phyloP scores from a whole-genome alignment of 2,888 invertebrate species.

The Kryphioiulus occultus region DNA sequence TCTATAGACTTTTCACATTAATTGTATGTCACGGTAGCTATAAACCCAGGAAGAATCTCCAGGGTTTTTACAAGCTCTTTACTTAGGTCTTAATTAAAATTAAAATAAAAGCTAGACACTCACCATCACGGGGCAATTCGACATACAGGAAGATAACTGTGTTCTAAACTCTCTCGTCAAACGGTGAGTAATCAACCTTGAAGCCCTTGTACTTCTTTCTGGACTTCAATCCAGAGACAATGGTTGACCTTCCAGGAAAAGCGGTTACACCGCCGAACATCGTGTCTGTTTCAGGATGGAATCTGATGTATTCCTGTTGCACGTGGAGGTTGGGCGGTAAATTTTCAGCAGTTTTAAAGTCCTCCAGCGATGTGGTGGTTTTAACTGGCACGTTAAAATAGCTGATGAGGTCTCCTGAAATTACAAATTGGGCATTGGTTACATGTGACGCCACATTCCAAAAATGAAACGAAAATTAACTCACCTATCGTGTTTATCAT shows the following conservation, averaged over 20 bases:
- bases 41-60: too few species aligned
- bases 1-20: too few species aligned
- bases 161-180: neutral
- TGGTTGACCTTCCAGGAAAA: conserved; percentile 82
- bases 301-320: conserved; percentile 79
- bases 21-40: too few species aligned
- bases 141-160: too few species aligned
- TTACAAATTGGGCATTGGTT: conserved; percentile 56
- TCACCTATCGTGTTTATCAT: conserved; percentile 20
- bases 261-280: conserved; percentile 80
- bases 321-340: conserved; percentile 88
- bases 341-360: conserved; percentile 72
- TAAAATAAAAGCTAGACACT: neutral
- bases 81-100: neutral
- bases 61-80: too few species aligned
- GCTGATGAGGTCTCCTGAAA: conserved; percentile 71
- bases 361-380: conserved; percentile 76
- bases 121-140: neutral
- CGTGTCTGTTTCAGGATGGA: conserved; percentile 80
- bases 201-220: conserved; percentile 82
- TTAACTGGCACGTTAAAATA: conserved; percentile 79
- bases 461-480: neutral
- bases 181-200: conserved; percentile 55
- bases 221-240: conserved; percentile 82
- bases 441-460: conserved; percentile 54